Conservation (phyloP, 2,113 vertebrate species). For the Saguinus midas region DNA sequence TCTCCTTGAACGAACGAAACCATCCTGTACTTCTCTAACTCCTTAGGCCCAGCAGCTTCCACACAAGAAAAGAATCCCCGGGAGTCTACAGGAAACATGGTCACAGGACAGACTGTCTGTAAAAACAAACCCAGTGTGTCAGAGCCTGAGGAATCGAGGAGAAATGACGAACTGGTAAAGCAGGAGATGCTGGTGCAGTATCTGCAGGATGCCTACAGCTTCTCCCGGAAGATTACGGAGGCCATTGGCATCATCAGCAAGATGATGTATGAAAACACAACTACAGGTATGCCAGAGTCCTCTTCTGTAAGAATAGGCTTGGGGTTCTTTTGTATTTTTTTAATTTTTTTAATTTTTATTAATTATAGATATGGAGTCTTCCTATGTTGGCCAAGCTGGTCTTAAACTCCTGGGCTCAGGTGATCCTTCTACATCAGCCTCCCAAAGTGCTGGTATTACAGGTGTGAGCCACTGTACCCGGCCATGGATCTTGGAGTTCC, state of each 20-base stretch:
- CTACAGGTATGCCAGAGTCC: constrained; percentile 85
- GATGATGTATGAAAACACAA: constrained; percentile 94
- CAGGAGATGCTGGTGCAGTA: constrained; percentile 98
- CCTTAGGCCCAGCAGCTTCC: constrained; percentile 55
- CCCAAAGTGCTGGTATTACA: not conserved
- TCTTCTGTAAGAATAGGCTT: not conserved
- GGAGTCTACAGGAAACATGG: not conserved
- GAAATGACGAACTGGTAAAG: constrained; percentile 86
- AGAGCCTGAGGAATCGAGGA: constrained; percentile 66
- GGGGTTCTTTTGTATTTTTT: not conserved
- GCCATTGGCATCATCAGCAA: constrained; percentile 91
- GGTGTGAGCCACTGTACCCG: not conserved
- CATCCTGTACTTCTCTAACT: not conserved
- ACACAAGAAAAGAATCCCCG: constrained; percentile 43
- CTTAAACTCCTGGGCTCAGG: not conserved
- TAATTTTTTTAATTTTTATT: not conserved
- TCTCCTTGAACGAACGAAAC: not conserved
- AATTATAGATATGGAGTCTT: not conserved
- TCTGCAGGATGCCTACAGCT: constrained; percentile 92
- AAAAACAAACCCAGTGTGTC: constrained; percentile 34
- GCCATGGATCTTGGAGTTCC: not conserved
- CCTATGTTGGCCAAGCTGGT: not conserved
- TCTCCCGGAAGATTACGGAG: constrained; percentile 91
- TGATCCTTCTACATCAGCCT: not conserved
- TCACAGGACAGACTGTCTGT: constrained; percentile 44